Base-by-base conservation (phyloP, 2,113 vertebrate genomes). In the Blennius ocellaris region DNA sequence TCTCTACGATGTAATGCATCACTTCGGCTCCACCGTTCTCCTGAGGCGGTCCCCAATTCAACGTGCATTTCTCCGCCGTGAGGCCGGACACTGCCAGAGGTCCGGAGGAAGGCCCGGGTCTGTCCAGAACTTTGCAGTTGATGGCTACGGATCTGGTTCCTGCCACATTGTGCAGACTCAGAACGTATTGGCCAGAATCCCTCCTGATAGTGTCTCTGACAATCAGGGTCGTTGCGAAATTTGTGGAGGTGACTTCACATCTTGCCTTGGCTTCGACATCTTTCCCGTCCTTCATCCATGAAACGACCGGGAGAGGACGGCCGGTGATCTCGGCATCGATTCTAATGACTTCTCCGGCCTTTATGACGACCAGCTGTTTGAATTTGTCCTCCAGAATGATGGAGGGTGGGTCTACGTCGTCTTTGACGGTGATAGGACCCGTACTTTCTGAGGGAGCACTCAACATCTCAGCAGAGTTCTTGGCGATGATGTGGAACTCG, bases 11-110 rank as follows among this genome's bases (percentile, higher is more conserved):
- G 76, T 99, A 99, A 79, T 99, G 94, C 87, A 97, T 95, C 37
- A 99, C 95, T 87, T 97, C 96, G 77, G 97, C 98, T 37, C 98
- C 98, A 0, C 98, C 98, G 8, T 98, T 97, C 94, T 99, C 97
- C 88, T 97, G 96, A 68, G 98, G 97, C 0, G 94, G 94, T 88
- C 96, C 97, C 98, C 98, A 99, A 10, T 94, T 93, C 39, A 99
- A 74, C 52, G 95, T 95, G 68, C 97, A 98, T 87, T 99, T 99
- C 83, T 99, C 97, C 87, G 96, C 93, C 69, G 96, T 99, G 57
- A 98, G 81, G 47, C 96, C 96, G 78, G 85, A 94, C 80, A 98
- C 95, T 88, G 95, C 91, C 82, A 99, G 75, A 45, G 98, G 98
- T 73, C 96, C 98, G 90, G 96, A 96, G 69, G 97, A 88, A 83